Base-by-base conservation (phyloP, 2,113 vertebrate species). In the Centrocercus urophasianus region DNA sequence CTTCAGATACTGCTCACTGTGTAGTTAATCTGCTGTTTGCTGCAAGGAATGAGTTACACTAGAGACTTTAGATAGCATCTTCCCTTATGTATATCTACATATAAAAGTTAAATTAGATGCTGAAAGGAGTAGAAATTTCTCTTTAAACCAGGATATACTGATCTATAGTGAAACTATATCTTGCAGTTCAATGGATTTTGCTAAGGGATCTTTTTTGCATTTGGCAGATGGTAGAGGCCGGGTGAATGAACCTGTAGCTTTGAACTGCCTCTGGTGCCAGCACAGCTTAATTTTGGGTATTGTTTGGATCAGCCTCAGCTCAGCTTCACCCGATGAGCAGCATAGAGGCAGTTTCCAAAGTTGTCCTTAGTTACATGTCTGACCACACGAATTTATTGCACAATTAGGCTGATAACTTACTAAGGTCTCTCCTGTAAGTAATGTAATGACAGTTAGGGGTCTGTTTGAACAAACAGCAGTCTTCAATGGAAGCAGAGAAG, bases 1-100 rank as follows among this genome's bases (percentile, higher is more conserved):
- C 79, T 91, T 92, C 59, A 73, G 34, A 60, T 24, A 15, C 40
- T 40, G 76, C 21, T 75, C 2, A 2, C 16, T 45, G 82, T 73
- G 60, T 90, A 89, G 78, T 66, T 67, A 69, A 79, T 86, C 40
- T 63, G 4, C n/a, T 76, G 10, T 63, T 86, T 0, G 0, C 48
- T 73, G 74, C 81, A 50, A 78, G 61, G 61, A 11, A 86, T 28
- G 25, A 83, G 38, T 60, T 90, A 30, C 0, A 4, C 28, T 83
- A 4, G 0, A 2, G 86, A 43, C 52, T 86, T 93, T 47, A 54
- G 52, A n/a, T 45, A 81, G 34, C 18, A 32, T 79, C 32, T 86
- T 81, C 27, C 19, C 0, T 0, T 3, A 0, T 43, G 16, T 57
- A 63, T 2, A 0, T 25, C 22, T 52, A 21, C 67, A 11, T n/a